Base-by-base conservation (phyloP, 2,113 vertebrate genomes). In the Sula dactylatra region DNA sequence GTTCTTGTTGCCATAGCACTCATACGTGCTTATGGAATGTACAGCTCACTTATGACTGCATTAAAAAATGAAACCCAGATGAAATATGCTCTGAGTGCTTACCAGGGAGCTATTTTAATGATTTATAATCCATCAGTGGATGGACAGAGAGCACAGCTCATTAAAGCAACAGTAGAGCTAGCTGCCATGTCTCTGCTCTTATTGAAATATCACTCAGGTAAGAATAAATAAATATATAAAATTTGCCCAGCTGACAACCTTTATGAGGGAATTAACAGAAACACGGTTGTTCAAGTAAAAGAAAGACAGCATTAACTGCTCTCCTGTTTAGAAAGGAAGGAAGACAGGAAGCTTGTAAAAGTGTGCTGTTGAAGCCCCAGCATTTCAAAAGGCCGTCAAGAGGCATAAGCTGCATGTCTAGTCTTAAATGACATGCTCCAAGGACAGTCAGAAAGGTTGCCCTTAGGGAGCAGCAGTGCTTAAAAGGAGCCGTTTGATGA, bases 1-100 rank as follows among this genome's bases (percentile, higher is more conserved):
- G 65, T 38, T 90, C 88, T 47, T 71, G 96, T 97, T 97, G 90
- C 96, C 92, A 97, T 97, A 97, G 96, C 78, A 67, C 26, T 96
- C 32, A 11, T 56, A 86, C 4, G 40, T 64, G 72, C 69, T 89
- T 77, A 79, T 50, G 86, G 94, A 96, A 93, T 10, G 71, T 54
- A 88, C 56, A 58, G 77, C 80, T 95, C 58, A 62, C 59, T 96
- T 71, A 72, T 5, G 49, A 77, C 64, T 86, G 74, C 74, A 91
- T 91, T 86, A 91, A 92, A 92, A 94, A 96, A 90, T 77, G 90
- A 96, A 93, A 87, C 86, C 44, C 24, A 9, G 78, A 96, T 80
- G 86, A 97, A 95, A 94, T 90, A 95, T 20, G 31, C 72, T 88
- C 45, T 0, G 0, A 94, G 32, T 65, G n/a, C 92, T 88, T 96